phyloP scores from a whole-genome alignment of 2,113 vertebrate genomes.

The Chloropsis hardwickii region DNA sequence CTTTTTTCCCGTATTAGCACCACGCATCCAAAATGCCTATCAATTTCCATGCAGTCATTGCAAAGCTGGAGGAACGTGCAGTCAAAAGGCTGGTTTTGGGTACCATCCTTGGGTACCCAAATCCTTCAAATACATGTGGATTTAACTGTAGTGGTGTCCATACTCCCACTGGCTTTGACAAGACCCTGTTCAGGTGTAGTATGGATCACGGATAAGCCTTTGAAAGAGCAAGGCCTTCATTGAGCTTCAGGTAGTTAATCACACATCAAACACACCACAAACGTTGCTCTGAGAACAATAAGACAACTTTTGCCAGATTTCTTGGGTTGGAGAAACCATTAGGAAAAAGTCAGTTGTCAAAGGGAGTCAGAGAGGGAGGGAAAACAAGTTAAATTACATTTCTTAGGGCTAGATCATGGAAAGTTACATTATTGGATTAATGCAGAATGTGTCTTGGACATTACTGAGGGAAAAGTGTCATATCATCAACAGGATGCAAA shows the following conservation, averaged over 20 bases:
- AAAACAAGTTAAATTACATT: conserved; percentile 14
- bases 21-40: not conserved
- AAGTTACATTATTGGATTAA: conserved; percentile 52
- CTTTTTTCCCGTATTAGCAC: not conserved
- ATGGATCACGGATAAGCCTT: not conserved
- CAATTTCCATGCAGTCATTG: conserved; percentile 30
- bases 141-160: not conserved
- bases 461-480: conserved; percentile 39
- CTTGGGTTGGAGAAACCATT: conserved; percentile 35
- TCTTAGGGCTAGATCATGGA: conserved; percentile 38
- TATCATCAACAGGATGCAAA: conserved; percentile 52
- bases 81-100: not conserved
- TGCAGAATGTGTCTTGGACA: conserved; percentile 51
- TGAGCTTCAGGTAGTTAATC: not conserved
- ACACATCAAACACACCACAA: not conserved
- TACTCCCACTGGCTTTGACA: not conserved
- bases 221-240: conserved; percentile 1
- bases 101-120: not conserved
- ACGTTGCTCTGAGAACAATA: conserved; percentile 35
- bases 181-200: not conserved
- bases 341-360: conserved; percentile 35
- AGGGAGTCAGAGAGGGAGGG: not conserved
- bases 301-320: conserved; percentile 21
- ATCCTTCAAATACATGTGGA: not conserved
- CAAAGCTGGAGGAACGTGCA: conserved; percentile 28